These are phyloP conservation scores for Theocolax elegans DNA, from an alignment of 1,140 invertebrate genomes.

Conservation along the genomic window DNA sequence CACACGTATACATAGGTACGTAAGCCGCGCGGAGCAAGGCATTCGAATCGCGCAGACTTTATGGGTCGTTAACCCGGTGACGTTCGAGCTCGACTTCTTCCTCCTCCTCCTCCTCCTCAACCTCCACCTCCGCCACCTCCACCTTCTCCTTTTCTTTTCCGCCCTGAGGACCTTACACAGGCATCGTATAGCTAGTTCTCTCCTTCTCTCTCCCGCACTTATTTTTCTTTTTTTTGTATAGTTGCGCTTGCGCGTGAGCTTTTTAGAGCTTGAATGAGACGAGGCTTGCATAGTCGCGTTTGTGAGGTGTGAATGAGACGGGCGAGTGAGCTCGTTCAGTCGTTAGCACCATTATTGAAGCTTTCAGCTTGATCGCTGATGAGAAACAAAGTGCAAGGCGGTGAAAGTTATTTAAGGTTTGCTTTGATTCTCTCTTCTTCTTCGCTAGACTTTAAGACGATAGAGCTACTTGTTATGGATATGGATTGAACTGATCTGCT, in stretches of 20 bases:
- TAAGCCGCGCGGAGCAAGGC: neutral
- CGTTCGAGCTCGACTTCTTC: neutral
- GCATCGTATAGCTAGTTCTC: neutral
- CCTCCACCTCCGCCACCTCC: neutral
- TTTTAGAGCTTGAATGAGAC: conserved; percentile 13
- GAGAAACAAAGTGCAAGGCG: too few species aligned
- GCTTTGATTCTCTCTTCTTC: too few species aligned
- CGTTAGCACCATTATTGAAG: conserved; percentile 18
- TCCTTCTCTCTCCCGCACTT: neutral
- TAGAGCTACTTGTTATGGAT: too few species aligned
- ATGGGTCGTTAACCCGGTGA: conserved; percentile 28
- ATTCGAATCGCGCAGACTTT: conserved; percentile 29
- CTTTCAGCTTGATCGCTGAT: neutral
- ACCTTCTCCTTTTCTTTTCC: neutral
- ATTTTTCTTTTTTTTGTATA: neutral
- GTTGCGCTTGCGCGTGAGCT: neutral
- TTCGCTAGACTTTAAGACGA: too few species aligned
- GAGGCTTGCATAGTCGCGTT: neutral
- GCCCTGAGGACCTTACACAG: conserved; percentile 8
- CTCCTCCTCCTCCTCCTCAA: conserved; percentile 8
- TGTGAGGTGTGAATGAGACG: conserved; percentile 14
- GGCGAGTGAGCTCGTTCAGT: neutral
- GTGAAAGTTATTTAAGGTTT: too few species aligned
- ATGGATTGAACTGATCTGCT: too few species aligned
- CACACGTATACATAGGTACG: neutral